These are phyloP conservation scores for Momotus momota DNA, from an alignment of 2,797 vertebrate genomes.

Conservation along the genomic window DNA sequence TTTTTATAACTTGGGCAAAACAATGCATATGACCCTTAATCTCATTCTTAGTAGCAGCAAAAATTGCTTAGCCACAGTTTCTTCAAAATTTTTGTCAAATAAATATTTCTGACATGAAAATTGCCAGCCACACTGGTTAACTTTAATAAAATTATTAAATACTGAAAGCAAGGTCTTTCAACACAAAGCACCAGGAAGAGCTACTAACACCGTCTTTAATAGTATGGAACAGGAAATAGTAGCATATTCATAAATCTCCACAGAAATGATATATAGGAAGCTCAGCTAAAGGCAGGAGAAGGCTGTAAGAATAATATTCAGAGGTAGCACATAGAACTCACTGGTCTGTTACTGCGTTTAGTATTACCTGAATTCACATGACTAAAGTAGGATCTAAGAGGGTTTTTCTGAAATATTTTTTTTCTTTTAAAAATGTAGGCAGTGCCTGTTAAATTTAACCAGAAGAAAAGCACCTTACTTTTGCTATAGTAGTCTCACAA, in stretches of 20 bases:
- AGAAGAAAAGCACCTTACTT: not conserved
- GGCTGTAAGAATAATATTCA: not conserved
- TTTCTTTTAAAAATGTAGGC: not conserved
- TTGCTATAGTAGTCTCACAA: not conserved
- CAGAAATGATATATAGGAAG: not conserved
- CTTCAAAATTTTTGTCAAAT: conserved; percentile 5
- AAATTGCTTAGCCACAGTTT: conserved; percentile 6
- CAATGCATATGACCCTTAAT: conserved; percentile 25
- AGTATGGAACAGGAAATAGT: not conserved
- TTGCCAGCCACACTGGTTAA: not conserved
- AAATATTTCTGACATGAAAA: conserved; percentile 27
- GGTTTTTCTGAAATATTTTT: not conserved
- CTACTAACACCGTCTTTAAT: conserved; percentile 7
- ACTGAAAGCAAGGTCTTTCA: conserved; percentile 6
- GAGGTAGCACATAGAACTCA: not conserved
- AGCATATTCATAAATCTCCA: not conserved
- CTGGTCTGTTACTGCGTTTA: not conserved
- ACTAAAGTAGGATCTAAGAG: not conserved
- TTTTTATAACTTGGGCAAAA: conserved; percentile 36
- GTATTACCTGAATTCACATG: not conserved
- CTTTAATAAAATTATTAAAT: conserved; percentile 1
- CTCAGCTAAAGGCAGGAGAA: not conserved
- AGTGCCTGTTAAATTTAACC: not conserved
- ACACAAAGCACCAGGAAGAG: not conserved
- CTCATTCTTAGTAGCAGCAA: not conserved